A percentile compares a stretch with the other conserved stretches of the same genome.
phyloP scores from a whole-genome alignment of 2,113 vertebrate species.

The Brachypodius melanocephalos region DNA sequence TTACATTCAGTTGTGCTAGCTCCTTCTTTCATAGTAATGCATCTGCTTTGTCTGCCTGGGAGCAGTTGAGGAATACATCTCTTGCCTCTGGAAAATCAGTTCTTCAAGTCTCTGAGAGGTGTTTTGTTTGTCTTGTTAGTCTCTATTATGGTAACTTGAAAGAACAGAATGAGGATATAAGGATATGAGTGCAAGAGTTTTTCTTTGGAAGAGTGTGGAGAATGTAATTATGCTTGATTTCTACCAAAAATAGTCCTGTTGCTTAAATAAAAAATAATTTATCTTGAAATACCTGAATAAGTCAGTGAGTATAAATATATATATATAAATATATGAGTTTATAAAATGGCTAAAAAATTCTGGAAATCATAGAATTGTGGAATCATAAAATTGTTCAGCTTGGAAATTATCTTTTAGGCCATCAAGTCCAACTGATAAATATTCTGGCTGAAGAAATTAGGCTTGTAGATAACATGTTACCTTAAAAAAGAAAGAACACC shows the following conservation, averaged over 20 bases:
- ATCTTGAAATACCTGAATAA: neutral
- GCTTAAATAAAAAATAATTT: neutral
- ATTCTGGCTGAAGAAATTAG: neutral
- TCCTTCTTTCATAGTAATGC: neutral
- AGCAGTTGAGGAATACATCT: neutral
- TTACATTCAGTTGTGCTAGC: neutral
- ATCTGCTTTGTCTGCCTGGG: neutral
- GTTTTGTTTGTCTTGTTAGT: neutral
- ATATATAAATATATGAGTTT: neutral
- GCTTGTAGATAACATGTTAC: accelerated
- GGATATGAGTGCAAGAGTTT: neutral
- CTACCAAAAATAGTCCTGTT: neutral
- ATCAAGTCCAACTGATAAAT: neutral
- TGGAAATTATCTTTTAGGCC: neutral
- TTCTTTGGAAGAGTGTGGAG: neutral
- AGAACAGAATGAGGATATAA: neutral
- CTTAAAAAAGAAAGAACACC: neutral
- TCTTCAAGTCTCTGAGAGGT: neutral
- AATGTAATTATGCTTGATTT: neutral
- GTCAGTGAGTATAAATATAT: neutral
- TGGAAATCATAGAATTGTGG: neutral
- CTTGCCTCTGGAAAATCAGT: neutral
- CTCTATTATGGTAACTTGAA: neutral
- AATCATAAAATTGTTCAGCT: neutral
- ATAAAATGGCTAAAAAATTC: neutral